phyloP scores from a whole-genome alignment of 1,140 invertebrate species.

The Philopotamus ludificatus region DNA sequence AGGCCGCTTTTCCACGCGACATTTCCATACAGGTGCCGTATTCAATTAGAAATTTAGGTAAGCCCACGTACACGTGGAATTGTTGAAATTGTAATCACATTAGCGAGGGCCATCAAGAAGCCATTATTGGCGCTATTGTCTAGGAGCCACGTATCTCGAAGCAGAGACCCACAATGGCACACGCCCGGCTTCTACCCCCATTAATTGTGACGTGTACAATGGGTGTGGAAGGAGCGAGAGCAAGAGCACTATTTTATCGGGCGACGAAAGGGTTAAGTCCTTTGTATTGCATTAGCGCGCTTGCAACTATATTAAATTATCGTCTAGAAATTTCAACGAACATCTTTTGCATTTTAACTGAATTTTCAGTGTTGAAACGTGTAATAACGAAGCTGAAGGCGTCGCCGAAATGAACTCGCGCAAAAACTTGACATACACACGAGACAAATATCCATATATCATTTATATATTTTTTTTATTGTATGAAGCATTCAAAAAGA shows the following conservation, averaged over 20 bases:
- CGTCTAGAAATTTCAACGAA: too few relatives aligned
- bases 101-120: conserved; percentile 30
- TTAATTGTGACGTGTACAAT: conserved; percentile 21
- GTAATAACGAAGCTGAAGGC: too few relatives aligned
- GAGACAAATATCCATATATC: too few relatives aligned
- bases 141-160: conserved; percentile 11
- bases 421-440: too few relatives aligned
- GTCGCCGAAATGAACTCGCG: too few relatives aligned
- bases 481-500: too few relatives aligned
- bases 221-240: conserved; percentile 3
- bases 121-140: conserved; percentile 35
- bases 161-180: conserved; percentile 29
- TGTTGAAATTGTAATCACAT: conserved; percentile 40
- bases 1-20: background rate
- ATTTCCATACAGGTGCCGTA: conserved; percentile 18
- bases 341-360: too few relatives aligned
- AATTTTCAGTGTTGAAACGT: too few relatives aligned
- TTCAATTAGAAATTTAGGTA: conserved; percentile 36
- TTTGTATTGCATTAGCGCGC: background rate
- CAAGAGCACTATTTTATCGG: background rate
- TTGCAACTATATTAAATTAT: background rate
- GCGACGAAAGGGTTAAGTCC: background rate
- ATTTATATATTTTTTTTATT: too few relatives aligned
- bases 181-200: too few relatives aligned
- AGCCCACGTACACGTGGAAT: conserved; percentile 23